Percentiles rank a stretch among this genome's conserved stretches.
These are phyloP conservation scores for Agriopis marginaria DNA, from an alignment of 2,888 invertebrate species.

Conservation along the genomic window DNA sequence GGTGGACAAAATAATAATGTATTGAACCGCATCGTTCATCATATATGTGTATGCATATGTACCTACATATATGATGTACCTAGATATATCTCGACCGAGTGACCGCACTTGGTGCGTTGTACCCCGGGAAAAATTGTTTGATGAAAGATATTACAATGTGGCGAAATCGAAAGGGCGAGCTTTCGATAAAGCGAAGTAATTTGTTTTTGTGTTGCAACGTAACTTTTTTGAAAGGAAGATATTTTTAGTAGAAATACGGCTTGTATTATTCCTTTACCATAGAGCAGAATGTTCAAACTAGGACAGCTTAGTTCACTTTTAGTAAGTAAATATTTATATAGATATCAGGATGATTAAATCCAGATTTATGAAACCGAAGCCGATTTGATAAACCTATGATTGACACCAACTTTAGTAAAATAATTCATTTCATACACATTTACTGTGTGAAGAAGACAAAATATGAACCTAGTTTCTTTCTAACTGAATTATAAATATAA, in stretches of 20 bases:
- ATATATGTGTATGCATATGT: constrained; percentile 47
- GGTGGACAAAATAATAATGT: constrained; percentile 70
- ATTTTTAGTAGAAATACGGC: neutral
- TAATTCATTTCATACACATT: too few relatives aligned
- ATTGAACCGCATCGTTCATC: constrained; percentile 56
- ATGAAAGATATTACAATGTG: constrained; percentile 29
- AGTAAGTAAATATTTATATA: too few relatives aligned
- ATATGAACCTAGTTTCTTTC: too few relatives aligned
- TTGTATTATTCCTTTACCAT: neutral
- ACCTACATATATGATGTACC: constrained; percentile 39
- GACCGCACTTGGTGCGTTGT: constrained; percentile 35
- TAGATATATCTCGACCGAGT: constrained; percentile 38
- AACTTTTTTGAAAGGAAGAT: constrained; percentile 11
- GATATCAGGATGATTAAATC: too few relatives aligned
- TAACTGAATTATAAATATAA: too few relatives aligned
- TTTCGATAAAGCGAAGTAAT: constrained; percentile 21
- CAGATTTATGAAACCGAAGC: too few relatives aligned
- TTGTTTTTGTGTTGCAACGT: constrained; percentile 20
- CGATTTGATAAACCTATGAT: too few relatives aligned
- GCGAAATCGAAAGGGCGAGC: constrained; percentile 5
- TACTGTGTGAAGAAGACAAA: too few relatives aligned
- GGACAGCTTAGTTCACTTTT: too few relatives aligned
- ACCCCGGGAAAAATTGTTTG: constrained; percentile 30
- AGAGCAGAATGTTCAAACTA: neutral
- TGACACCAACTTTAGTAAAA: too few relatives aligned